Evolutionary conservation across 2,888 invertebrate genomes (phyloP).

Genomic region (Tetropium fuscum): DNA sequence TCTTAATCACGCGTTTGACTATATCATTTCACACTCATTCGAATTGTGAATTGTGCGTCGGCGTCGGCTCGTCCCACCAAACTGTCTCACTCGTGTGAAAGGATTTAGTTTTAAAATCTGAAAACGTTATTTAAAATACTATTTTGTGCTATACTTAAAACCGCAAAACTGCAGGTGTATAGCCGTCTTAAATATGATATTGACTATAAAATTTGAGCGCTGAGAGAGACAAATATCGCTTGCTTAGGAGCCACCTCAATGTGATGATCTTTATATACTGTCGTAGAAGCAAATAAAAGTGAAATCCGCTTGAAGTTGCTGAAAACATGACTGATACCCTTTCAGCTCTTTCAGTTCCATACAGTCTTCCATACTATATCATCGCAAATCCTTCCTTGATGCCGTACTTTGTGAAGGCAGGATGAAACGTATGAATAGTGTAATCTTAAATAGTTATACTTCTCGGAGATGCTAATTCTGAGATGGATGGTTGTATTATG

Average conservation of each 20-base stretch:
- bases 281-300: constrained; percentile 19
- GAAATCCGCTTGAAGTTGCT: constrained; percentile 19
- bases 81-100: too few relatives aligned
- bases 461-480: background rate
- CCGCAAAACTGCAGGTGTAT: too few relatives aligned
- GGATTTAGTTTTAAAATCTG: too few relatives aligned
- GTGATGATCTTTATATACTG: constrained; percentile 21
- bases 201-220: too few relatives aligned
- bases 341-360: constrained; percentile 18
- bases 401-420: constrained; percentile 22
- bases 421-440: constrained; percentile 19
- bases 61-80: too few relatives aligned
- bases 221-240: too few relatives aligned
- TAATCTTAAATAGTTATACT: constrained; percentile 13
- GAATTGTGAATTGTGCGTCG: too few relatives aligned
- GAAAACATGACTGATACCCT: constrained; percentile 29
- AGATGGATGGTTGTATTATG: background rate
- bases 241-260: background rate
- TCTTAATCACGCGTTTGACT: too few relatives aligned
- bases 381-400: constrained; percentile 17
- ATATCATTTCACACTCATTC: too few relatives aligned
- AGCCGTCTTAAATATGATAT: too few relatives aligned
- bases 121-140: too few relatives aligned
- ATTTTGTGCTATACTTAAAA: too few relatives aligned
- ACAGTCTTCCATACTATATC: constrained; percentile 21